Base-by-base conservation (phyloP, 2,113 vertebrate species). In the Pygoscelis adeliae region DNA sequence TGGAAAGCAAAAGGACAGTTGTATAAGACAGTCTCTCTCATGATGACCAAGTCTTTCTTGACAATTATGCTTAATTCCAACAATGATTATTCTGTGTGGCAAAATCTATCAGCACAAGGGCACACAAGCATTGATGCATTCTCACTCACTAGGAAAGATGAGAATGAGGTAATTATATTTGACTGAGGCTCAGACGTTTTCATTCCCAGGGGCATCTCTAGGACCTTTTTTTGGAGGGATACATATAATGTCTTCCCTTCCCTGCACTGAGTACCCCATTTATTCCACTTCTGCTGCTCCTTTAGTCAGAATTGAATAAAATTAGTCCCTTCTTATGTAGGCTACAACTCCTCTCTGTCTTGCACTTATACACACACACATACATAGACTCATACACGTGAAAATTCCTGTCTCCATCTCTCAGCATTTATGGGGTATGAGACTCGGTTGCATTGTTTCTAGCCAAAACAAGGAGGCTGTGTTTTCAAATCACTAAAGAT, bases 1-100 rank as follows among this genome's bases (percentile, higher is more conserved):
- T 98, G 96, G 97, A 98, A 98, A 98, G 98, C 98, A 98, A 98
- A 98, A 97, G 98, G 98, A 98, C 98, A 97, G 97, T 98, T 95
- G 96, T 97, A 98, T 58, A 90, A 98, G 97, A 94, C 90, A 81
- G 96, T 92, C 98, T 98, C 93, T 97, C 97, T 97, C 87, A 96
- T 94, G 98, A 98, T 97, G 98, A 98, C 98, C 98, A 98, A 98
- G 98, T 95, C 98, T 97, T 98, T 97, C 98, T 97, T 98, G 98
- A 98, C 98, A 98, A 98, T 98, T 96, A 97, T 70, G 96, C 97
- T 97, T 96, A 98, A 98, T 98, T 98, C 97, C 96, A 97, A 85
- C 93, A 95, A 91, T 90, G 97, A 98, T 98, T 98, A 96, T 97
- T 97, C 97, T 93, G 91, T 88, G 94, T 94, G 97, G 97, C 96